Conservation (phyloP, 2,797 vertebrate genomes). For the Manis javanica region DNA sequence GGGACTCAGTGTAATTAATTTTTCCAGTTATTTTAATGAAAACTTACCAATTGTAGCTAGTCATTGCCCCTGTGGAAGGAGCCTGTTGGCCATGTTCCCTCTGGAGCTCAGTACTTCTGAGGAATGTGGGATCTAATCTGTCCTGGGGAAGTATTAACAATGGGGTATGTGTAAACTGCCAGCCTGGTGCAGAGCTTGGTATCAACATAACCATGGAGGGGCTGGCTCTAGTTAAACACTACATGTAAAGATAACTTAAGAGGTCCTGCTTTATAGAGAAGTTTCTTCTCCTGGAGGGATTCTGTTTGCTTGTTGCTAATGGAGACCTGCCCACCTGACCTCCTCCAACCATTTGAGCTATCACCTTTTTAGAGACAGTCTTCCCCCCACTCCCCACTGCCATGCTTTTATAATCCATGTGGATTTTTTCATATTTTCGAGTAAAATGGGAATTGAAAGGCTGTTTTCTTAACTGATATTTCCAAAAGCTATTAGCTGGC, state of each 20-base stretch:
- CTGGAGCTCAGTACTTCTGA: constrained; percentile 71
- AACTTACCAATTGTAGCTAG: constrained; percentile 76
- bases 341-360: neutral
- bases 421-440: constrained; percentile 52
- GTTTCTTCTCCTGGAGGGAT: neutral
- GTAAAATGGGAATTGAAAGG: constrained; percentile 66
- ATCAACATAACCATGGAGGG: constrained; percentile 58
- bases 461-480: constrained; percentile 75
- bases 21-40: constrained; percentile 77
- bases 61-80: constrained; percentile 67
- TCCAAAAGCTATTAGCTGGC: constrained; percentile 72
- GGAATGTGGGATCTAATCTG: constrained; percentile 77
- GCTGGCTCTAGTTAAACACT: constrained; percentile 63
- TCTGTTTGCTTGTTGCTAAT: neutral
- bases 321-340: neutral
- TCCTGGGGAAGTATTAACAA: constrained; percentile 70
- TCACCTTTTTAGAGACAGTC: neutral
- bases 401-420: neutral
- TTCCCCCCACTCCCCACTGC: fast-evolving
- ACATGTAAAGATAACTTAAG: constrained; percentile 38
- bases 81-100: constrained; percentile 76
- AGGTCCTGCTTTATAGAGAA: neutral
- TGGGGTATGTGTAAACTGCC: constrained; percentile 66
- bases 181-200: constrained; percentile 51
- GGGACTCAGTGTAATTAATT: constrained; percentile 65